phyloP scores from a whole-genome alignment of 2,797 vertebrate genomes.

The Myoxocephalus aenaeus region DNA sequence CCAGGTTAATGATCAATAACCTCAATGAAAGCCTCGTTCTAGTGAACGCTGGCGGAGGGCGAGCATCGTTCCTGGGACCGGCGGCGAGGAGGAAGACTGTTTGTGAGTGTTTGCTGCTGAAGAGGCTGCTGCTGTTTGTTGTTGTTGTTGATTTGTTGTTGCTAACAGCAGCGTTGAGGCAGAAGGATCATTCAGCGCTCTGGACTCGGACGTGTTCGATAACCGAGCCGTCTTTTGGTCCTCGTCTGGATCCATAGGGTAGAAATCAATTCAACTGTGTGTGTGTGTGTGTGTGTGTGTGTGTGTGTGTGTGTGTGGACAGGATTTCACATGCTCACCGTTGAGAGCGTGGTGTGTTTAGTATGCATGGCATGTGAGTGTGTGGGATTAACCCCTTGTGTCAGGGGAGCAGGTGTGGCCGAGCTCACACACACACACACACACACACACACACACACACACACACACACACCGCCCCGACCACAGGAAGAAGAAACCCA shows the following conservation, averaged over 20 bases:
- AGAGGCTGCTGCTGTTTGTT: slow-evolving; percentile 7
- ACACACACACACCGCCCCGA: neutral
- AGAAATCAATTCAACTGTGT: slow-evolving; percentile 49
- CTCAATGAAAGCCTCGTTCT: neutral
- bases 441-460: slow-evolving; percentile 15
- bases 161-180: slow-evolving; percentile 13
- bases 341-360: slow-evolving; percentile 14
- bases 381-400: slow-evolving; percentile 45
- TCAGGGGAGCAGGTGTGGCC: slow-evolving; percentile 43
- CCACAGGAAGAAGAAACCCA: neutral
- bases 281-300: neutral
- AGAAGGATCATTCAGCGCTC: slow-evolving; percentile 17
- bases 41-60: neutral
- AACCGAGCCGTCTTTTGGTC: slow-evolving; percentile 25
- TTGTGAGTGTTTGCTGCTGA: neutral
- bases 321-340: slow-evolving; percentile 22
- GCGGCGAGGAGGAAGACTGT: neutral
- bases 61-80: neutral
- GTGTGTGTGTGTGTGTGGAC: neutral
- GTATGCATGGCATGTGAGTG: slow-evolving; percentile 22
- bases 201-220: slow-evolving; percentile 11
- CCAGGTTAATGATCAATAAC: neutral
- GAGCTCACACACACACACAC: slow-evolving; percentile 21
- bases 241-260: slow-evolving; percentile 41
- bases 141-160: neutral